Base-by-base conservation (phyloP, 2,888 invertebrate genomes). In the Caenorhabditis imperialis region DNA sequence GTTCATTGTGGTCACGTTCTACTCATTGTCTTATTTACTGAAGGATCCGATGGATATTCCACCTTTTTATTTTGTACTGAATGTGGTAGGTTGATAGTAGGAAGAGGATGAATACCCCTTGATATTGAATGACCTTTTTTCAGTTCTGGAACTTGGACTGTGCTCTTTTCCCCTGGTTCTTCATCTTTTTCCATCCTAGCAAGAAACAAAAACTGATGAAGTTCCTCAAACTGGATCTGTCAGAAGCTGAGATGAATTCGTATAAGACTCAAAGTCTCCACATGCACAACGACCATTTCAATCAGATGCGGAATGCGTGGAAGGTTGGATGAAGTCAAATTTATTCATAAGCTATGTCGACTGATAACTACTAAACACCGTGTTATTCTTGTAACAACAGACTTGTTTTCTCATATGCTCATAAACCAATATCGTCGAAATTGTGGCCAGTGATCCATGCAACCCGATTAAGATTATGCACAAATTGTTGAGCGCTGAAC, bases 61-160 rank as follows among this genome's bases (percentile, higher is more conserved):
- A 0, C 67, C 57, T 3, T 51, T 42, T n/a, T 67, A 58, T 20
- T 67, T 58, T 25, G 51, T 67, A 1, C 8, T 67, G 18, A 67
- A 67, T 38, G 35, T 58, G 53, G 61, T 61, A 37, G 18, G 60
- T 7, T n/a, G n/a, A n/a, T n/a, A n/a, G n/a, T n/a, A n/a, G n/a
- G n/a, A n/a, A n/a, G n/a, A n/a, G n/a, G n/a, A n/a, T n/a, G n/a
- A n/a, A n/a, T n/a, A n/a, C n/a, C n/a, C n/a, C 10, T 30, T 30
- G 10, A 30, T 30, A 7, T 30, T 30, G 7, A 30, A 30, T 30
- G n/a, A n/a, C n/a, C n/a, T n/a, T n/a, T n/a, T n/a, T 62, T 53
- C 53, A 62, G 55, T 58, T 67, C 33, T 67, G 67, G 67, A 67
- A 67, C 38, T 20, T 58, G 20, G 67, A 60, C 14, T 69, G 69